Base-by-base conservation (phyloP, 2,888 invertebrate genomes). In the Mechanitis messenoides region DNA sequence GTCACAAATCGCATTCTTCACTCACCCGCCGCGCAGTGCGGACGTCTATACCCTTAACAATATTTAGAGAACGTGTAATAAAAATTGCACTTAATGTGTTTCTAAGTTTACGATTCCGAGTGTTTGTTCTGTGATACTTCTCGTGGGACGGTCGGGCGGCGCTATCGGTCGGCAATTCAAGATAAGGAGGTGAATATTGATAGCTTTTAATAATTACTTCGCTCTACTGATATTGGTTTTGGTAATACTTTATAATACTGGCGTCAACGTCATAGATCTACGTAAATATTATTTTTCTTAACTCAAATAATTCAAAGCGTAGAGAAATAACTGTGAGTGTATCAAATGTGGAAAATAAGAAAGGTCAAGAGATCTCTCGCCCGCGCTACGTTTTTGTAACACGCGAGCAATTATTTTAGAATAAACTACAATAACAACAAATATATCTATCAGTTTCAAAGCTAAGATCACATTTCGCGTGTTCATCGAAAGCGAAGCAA, bases 151-250 rank as follows among this genome's bases (percentile, higher is more conserved):
- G 20, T 20, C 20, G 20, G 20, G 20, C 63, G 62, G 64, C 68
- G 70, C 73, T 81, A 84, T 84, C 83, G 78, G 73, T 78, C 79
- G 74, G 75, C 81, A 71, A 79, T 81, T 81, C 78, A 66, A 77
- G 89, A 89, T 89, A 89, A 89, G 71, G 68, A 87, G 89, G 88
- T 89, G 86, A 89, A 88, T 78, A 60, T 69, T 78, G 89, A 89
- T 89, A 87, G 84, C 87, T 88, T 86, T 78, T 78, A 85, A 87
- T 87, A 87, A 85, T 85, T 85, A 83, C 77, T 79, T 74, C 75
- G 74, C 65, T 74, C 73, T 72, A 66, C 69, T 73, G 72, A 70
- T 72, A 68, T 64, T 69, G 64, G 62, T 57, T 68, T 67, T 62
- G 55, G 46, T 56, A 63, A 60, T 55, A 56, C 61, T 66, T 61